Conservation (phyloP, 2,888 invertebrate genomes). For the Pardosa pseudoannulata region DNA sequence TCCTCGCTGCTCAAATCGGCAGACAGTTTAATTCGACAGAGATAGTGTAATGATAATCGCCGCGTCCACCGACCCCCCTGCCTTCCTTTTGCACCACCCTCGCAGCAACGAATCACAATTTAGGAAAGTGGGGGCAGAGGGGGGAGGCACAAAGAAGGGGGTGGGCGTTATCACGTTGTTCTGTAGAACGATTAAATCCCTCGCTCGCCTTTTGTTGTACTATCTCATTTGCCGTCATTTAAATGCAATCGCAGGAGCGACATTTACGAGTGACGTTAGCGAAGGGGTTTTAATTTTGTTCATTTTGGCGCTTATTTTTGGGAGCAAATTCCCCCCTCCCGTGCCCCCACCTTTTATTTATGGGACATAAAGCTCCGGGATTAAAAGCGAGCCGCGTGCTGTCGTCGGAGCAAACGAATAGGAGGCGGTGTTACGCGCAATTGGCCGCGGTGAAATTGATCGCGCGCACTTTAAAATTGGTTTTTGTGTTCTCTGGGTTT, state of each 20-base stretch:
- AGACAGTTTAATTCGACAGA: conserved; percentile 69
- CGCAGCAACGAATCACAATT: conserved; percentile 55
- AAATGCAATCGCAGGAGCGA: conserved; percentile 67
- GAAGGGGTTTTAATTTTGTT: conserved; percentile 62
- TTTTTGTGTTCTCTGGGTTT: not conserved
- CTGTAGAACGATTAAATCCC: conserved; percentile 62
- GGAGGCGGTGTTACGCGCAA: conserved; percentile 23
- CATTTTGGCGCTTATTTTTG: conserved; percentile 50
- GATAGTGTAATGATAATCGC: conserved; percentile 71
- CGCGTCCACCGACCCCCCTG: not conserved
- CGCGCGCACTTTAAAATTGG: conserved; percentile 9
- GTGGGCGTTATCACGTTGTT: conserved; percentile 29
- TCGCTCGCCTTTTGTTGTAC: conserved; percentile 40
- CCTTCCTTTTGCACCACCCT: not conserved
- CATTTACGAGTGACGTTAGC: conserved; percentile 36
- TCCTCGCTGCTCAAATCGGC: conserved; percentile 59
- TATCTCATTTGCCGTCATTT: conserved; percentile 66
- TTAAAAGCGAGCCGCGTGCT: conserved; percentile 23
- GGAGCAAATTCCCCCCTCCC: not conserved
- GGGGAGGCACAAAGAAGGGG: conserved; percentile 7
- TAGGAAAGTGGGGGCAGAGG: not conserved
- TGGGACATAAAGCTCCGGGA: conserved; percentile 66
- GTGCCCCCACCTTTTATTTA: conserved; percentile 39
- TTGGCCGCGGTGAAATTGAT: conserved; percentile 14
- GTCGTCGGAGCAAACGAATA: not conserved